Base-by-base conservation (phyloP, 2,797 vertebrate genomes). In the Mormyrops boulengeri region DNA sequence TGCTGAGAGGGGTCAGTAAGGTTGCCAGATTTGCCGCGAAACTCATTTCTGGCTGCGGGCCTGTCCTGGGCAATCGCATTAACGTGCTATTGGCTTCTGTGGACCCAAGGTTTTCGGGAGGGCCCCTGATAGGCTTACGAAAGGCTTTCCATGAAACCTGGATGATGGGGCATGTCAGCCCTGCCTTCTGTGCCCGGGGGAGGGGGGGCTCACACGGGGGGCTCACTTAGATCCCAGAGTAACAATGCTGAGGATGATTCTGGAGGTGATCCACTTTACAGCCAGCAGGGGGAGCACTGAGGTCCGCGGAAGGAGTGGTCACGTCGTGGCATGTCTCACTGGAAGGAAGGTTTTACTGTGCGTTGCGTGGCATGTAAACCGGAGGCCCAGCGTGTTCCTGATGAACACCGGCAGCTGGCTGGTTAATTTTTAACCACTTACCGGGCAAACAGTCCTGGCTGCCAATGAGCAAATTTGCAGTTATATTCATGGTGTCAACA, bases 381-480 rank as follows among this genome's bases (percentile, higher is more conserved):
- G 1, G 80, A 9, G 47, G 80, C 44, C 41, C 44, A 5, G 19
- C 44, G 1, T 22, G n/a, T 47, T 22, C 17, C 80, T 26, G 62
- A 5, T 4, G 1, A 34, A 69, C 62, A 14, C 62, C 3, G n/a
- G 47, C 41, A n/a, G 41, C 80, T 2, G 30, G 6, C 52, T 41
- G 85, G 85, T 87, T 57, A 87, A 57, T 87, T 55, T 87, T 87
- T 55, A 57, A 87, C 50, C 5, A 5, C 26, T 87, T 7, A 55
- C 34, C 8, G 1, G 26, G 30, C 22, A 19, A 57, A 87, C 52
- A 4, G 22, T 38, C 52, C 22, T 4, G 1, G 5, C 85, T 34
- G 49, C 19, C 30, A 0, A 22, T 57, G 52, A 26, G 52, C 22
- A 55, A 3, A 87, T 87, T 30, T 55, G 5, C 26, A 57, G 12